Conservation (phyloP, 2,888 invertebrate species). For the Xylocampa areola region DNA sequence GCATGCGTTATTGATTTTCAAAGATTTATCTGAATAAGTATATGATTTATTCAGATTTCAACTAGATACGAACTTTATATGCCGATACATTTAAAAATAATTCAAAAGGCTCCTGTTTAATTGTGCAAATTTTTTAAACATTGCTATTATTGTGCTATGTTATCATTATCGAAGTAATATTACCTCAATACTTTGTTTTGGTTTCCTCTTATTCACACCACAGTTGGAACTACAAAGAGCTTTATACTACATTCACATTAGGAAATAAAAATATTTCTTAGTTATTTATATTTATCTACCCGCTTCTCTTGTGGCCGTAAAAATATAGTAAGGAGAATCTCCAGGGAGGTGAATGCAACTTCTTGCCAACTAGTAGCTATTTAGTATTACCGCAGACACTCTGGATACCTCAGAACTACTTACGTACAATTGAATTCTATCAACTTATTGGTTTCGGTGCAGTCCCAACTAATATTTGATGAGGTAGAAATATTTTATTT, state of each 20-base stretch:
- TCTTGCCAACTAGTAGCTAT: conserved; percentile 31
- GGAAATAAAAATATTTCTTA: conserved; percentile 18
- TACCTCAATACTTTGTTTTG: no score
- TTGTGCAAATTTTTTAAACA: no score
- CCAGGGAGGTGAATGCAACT: conserved; percentile 32
- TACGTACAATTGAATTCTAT: conserved; percentile 42
- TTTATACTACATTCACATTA: not conserved
- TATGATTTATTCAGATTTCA: no score
- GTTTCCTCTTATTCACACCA: no score
- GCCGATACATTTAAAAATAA: no score
- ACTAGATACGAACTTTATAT: no score
- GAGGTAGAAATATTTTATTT: conserved; percentile 5
- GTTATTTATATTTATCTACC: conserved; percentile 7
- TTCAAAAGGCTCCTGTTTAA: no score
- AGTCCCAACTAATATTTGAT: conserved; percentile 11
- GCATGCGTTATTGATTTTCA: no score
- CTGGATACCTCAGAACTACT: conserved; percentile 34
- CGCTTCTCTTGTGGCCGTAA: conserved; percentile 36
- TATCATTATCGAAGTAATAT: no score
- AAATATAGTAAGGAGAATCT: conserved; percentile 24
- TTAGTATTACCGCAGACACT: conserved; percentile 46
- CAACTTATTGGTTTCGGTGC: conserved; percentile 21
- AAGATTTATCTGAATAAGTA: no score
- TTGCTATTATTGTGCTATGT: no score
- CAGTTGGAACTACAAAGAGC: no score